Base-by-base conservation (phyloP, 2,113 vertebrate species). In the Sylvilagus bachmani region DNA sequence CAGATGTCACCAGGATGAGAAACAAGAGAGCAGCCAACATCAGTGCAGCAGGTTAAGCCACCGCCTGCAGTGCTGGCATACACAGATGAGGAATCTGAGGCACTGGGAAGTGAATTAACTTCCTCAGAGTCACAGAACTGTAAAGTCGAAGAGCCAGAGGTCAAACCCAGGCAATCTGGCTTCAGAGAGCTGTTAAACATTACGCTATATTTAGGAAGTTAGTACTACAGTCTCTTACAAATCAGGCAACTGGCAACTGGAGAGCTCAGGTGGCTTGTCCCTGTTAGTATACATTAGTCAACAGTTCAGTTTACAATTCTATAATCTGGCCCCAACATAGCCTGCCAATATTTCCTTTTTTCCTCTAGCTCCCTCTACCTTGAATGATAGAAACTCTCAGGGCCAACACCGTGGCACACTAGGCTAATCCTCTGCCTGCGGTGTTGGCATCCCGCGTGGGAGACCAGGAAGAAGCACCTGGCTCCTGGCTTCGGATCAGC, bases 361-460 rank as follows among this genome's bases (percentile, higher is more conserved):
- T 64, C 21, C 51, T 92, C 78, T 79, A 91, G 49, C 69, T 96
- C 89, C 49, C 27, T 93, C 49, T 81, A 62, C 38, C 83, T 61
- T 27, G 49, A 95, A 82, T 71, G 74, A 85, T 10, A 55, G 55
- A 93, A 93, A 74, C 38, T 11, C 17, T 53, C 25, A 77, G 44
- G 44, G 44, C 44, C 44, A 44, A 6, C 44, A 6, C 44, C 44
- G 5, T 44, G 6, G 44, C 5, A 1, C 44, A 44, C 44, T 44
- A 44, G 44, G 44, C 44, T 44, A 44, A 44, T 44, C 44, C 44
- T 44, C 44, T 7, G 44, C 44, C 44, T 44, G 44, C 44, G 44
- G 44, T 6, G 44, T 6, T 44, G 44, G 44, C 44, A 44, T 44
- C 44, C 44, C 44, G 5, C 44, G 6, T 44, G 44, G 44, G 6